A percentile compares a stretch with the other conserved stretches of the same genome.
phyloP scores from a whole-genome alignment of 2,888 invertebrate species.

The Apamea monoglypha region DNA sequence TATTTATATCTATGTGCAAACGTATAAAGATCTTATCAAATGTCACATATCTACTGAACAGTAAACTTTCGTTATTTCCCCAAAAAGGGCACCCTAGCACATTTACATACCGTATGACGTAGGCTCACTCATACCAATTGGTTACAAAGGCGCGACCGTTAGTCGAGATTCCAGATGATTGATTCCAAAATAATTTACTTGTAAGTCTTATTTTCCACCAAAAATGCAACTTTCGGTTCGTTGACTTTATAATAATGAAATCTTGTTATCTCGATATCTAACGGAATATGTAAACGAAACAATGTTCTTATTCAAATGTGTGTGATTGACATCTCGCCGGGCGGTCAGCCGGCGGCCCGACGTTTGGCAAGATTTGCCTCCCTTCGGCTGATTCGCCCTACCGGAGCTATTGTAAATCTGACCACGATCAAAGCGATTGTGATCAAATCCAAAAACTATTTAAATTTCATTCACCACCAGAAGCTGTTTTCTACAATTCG shows the following conservation, averaged over 20 bases:
- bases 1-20: conserved; percentile 40
- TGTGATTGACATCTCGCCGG: conserved; percentile 89
- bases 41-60: conserved; percentile 63
- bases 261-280: conserved; percentile 86
- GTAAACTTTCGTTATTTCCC: conserved; percentile 60
- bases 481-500: conserved; percentile 74
- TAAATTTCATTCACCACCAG: conserved; percentile 79
- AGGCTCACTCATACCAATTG: conserved; percentile 55
- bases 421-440: conserved; percentile 85
- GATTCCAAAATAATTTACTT: conserved; percentile 74
- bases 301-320: conserved; percentile 87
- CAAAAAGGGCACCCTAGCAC: conserved; percentile 51
- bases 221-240: conserved; percentile 84
- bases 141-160: conserved; percentile 83
- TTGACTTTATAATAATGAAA: conserved; percentile 83
- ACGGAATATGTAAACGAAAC: conserved; percentile 84
- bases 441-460: conserved; percentile 84
- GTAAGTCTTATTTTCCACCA: conserved; percentile 76
- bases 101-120: conserved; percentile 65
- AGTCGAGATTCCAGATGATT: conserved; percentile 81
- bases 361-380: conserved; percentile 73
- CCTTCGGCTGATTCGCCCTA: conserved; percentile 68
- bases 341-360: conserved; percentile 80
- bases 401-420: conserved; percentile 82
- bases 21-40: conserved; percentile 65